Conservation (phyloP, 2,888 invertebrate species). For the Phalera bucephala region DNA sequence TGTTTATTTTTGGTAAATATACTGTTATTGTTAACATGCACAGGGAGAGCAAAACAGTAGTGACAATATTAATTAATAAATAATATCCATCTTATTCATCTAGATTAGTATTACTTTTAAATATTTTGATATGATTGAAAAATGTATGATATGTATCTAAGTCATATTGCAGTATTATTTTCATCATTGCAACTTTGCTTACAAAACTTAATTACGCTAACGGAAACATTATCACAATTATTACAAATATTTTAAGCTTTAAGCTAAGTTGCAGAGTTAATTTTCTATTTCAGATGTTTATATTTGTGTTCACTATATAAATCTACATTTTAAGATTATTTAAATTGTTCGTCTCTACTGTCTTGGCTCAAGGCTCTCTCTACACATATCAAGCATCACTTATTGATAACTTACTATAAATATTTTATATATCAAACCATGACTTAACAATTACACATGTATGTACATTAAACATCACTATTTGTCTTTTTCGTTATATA, state of each 20-base stretch:
- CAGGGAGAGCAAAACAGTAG: slow-evolving; percentile 65
- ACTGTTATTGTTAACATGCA: slow-evolving; percentile 35
- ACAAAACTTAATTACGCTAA: not conserved
- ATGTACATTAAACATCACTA: slow-evolving; percentile 70
- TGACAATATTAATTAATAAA: slow-evolving; percentile 27
- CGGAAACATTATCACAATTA: too few relatives aligned
- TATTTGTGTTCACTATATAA: not conserved
- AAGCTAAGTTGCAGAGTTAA: slow-evolving; percentile 17
- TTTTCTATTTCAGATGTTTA: not conserved
- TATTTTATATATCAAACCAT: slow-evolving; percentile 36
- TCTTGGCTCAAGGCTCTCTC: slow-evolving; percentile 69
- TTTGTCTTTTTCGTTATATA: slow-evolving; percentile 56
- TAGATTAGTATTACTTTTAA: slow-evolving; percentile 5
- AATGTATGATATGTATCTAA: slow-evolving; percentile 30
- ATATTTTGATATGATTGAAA: slow-evolving; percentile 11
- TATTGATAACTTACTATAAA: slow-evolving; percentile 29
- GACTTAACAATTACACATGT: slow-evolving; percentile 38
- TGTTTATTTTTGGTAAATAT: slow-evolving; percentile 55
- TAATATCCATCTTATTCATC: slow-evolving; percentile 1
- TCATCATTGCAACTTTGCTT: slow-evolving; percentile 15
- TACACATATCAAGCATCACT: slow-evolving; percentile 30
- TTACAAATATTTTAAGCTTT: not conserved
- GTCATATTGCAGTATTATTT: slow-evolving; percentile 11
- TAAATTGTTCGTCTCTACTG: slow-evolving; percentile 40
- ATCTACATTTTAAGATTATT: slow-evolving; percentile 6